phyloP scores from a whole-genome alignment of 2,113 vertebrate genomes.

The Nyctereutes procyonoides region DNA sequence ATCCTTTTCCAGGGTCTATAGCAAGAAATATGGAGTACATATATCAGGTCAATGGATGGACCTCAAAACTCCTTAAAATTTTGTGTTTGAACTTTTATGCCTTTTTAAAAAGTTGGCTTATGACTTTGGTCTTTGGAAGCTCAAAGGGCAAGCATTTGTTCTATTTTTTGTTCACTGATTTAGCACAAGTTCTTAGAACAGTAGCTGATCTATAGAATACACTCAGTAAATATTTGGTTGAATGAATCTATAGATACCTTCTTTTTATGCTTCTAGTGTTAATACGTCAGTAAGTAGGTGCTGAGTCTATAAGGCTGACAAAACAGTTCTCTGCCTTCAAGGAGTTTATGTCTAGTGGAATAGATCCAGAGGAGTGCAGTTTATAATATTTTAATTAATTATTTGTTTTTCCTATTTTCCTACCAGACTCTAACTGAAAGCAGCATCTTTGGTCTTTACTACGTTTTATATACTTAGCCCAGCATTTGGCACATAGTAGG shows the following conservation, averaged over 20 bases:
- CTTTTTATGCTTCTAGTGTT: neutral
- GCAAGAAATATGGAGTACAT: neutral
- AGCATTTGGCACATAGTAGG: neutral
- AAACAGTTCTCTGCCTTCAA: neutral
- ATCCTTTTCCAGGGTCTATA: neutral
- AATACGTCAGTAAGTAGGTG: neutral
- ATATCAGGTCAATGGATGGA: neutral
- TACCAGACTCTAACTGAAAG: neutral
- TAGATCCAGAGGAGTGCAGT: neutral
- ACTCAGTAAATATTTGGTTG: neutral
- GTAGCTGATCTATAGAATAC: neutral
- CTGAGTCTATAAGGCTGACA: neutral
- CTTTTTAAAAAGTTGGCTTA: neutral
- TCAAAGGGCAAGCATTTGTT: neutral
- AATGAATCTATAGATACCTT: neutral
- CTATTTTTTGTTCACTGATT: neutral
- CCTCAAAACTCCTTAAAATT: neutral
- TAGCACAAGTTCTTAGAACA: neutral
- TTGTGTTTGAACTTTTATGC: neutral
- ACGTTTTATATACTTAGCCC: neutral
- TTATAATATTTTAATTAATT: neutral
- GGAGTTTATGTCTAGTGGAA: neutral
- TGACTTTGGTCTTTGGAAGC: neutral
- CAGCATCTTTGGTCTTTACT: neutral
- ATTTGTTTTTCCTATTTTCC: slow-evolving; percentile 8